These are phyloP conservation scores for Tuta absoluta DNA, from an alignment of 2,888 invertebrate species.

Conservation along the genomic window DNA sequence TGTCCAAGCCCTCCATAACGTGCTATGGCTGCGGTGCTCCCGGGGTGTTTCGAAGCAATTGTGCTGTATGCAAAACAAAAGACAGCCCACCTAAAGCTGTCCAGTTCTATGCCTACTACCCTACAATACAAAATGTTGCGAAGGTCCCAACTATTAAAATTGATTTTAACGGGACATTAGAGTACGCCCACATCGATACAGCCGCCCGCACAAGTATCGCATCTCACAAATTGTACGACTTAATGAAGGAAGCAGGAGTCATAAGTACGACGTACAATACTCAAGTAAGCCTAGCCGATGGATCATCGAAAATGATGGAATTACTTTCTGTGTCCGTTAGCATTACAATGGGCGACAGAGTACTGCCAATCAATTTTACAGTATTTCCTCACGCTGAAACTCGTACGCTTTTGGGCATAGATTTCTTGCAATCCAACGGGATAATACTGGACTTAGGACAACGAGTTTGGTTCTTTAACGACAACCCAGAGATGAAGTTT, in stretches of 20 bases:
- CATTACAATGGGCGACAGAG: not conserved
- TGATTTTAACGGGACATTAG: no score
- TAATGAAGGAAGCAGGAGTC: conserved; percentile 11
- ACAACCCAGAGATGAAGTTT: conserved; percentile 32
- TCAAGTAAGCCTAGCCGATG: conserved; percentile 24
- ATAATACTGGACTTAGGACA: conserved; percentile 41
- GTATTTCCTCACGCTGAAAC: conserved; percentile 36
- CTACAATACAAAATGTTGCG: conserved; percentile 4
- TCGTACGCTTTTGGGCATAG: conserved; percentile 36
- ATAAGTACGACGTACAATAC: not conserved
- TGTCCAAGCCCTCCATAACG: conserved; percentile 19
- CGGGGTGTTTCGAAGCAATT: conserved; percentile 30
- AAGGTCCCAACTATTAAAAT: no score
- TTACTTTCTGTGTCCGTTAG: not conserved
- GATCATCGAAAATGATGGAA: not conserved
- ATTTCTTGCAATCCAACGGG: conserved; percentile 38
- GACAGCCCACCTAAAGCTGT: not conserved
- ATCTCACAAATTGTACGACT: conserved; percentile 19
- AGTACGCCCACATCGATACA: conserved; percentile 24
- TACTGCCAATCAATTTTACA: conserved; percentile 20
- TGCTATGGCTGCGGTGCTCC: conserved; percentile 36
- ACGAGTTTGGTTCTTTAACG: conserved; percentile 31
- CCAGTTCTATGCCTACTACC: conserved; percentile 17
- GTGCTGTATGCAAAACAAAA: conserved; percentile 27
- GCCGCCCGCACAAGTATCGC: conserved; percentile 30